Conservation (phyloP, 1,140 invertebrate species). For the Drosophila subobscura region DNA sequence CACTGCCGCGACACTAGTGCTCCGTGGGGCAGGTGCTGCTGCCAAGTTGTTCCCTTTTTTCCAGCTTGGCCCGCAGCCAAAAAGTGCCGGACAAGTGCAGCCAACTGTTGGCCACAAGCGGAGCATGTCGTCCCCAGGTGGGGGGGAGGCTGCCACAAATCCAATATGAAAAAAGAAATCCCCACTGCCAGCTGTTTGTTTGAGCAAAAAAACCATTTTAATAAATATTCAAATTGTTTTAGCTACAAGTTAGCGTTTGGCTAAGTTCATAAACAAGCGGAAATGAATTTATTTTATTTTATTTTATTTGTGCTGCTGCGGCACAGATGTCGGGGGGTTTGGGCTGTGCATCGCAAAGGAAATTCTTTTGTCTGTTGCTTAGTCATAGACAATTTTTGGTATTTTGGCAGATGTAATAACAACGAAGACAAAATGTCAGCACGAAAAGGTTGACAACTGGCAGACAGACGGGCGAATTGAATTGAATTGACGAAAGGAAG, state of each 20-base stretch:
- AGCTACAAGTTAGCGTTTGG: conserved; percentile 24
- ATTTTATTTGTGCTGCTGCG: conserved; percentile 3
- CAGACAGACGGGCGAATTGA: conserved; percentile 28
- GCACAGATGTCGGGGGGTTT: conserved; percentile 48
- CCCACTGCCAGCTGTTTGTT: conserved; percentile 41
- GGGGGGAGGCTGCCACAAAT: conserved; percentile 50
- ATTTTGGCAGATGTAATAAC: conserved; percentile 57
- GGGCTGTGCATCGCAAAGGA: conserved; percentile 34
- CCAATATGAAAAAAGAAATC: conserved; percentile 31
- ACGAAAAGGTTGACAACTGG: conserved; percentile 25
- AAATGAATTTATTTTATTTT: conserved; percentile 61
- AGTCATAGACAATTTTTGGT: conserved; percentile 39
- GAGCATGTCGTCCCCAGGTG: conserved; percentile 6
- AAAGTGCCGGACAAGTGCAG: conserved; percentile 56
- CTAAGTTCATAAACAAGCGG: conserved; percentile 64
- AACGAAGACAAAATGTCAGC: conserved; percentile 53
- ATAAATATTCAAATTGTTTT: conserved; percentile 68
- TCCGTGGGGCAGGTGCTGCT: conserved; percentile 16
- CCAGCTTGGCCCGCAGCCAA: conserved; percentile 50
- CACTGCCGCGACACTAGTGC: conserved; percentile 56
- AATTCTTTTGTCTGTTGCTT: conserved; percentile 44
- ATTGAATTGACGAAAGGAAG: conserved; percentile 15
- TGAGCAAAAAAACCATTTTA: conserved; percentile 55
- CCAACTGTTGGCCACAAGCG: conserved; percentile 56
- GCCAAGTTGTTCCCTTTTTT: conserved; percentile 9